Base-by-base conservation (phyloP, 2,888 invertebrate species). In the Acanthosepion pharaonis region DNA sequence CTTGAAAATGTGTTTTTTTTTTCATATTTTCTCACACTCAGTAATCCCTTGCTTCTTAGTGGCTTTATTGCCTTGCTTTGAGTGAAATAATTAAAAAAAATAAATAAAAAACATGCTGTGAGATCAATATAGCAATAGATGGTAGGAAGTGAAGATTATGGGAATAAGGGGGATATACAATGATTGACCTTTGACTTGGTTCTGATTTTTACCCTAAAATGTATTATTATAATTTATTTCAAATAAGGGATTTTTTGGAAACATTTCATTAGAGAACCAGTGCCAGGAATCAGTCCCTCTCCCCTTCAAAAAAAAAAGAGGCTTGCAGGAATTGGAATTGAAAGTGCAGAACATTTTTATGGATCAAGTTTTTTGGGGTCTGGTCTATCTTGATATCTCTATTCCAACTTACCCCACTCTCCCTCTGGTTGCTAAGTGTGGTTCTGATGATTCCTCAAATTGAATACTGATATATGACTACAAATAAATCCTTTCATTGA, bases 401-500 rank as follows among this genome's bases (percentile, higher is more conserved):
- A 8, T 78, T 15, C 2, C n/a, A 8, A n/a, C 3, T n/a, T 33
- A 3, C 15, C 11, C n/a, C 15, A 5, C 78, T 18, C 78, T 78
- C n/a, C n/a, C 11, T 78, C 78, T 78, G 78, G 78, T 78, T 78
- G n/a, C 78, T 9, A 78, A 78, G 78, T 23, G 78, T 33, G 78
- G 78, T 15, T 15, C n/a, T 78, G 78, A 33, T 78, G 33, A 33
- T 78, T 78, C 78, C 11, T n/a, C 78, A 78, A 78, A 78, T 78
- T 15, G 78, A 78, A 78, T 78, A 78, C 33, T 33, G n/a, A 78
- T n/a, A 78, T 15, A 33, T 33, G 15, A 64, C 64, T 25, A 78
- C 78, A 78, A 78, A 78, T 78, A 78, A 78, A 78, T 33, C 78
- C n/a, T 78, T 78, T 78, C 78, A 78, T 78, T n/a, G 78, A 33